Evolutionary conservation across 2,797 vertebrate species (phyloP).

Genomic region (Peromyscus eremicus): DNA sequence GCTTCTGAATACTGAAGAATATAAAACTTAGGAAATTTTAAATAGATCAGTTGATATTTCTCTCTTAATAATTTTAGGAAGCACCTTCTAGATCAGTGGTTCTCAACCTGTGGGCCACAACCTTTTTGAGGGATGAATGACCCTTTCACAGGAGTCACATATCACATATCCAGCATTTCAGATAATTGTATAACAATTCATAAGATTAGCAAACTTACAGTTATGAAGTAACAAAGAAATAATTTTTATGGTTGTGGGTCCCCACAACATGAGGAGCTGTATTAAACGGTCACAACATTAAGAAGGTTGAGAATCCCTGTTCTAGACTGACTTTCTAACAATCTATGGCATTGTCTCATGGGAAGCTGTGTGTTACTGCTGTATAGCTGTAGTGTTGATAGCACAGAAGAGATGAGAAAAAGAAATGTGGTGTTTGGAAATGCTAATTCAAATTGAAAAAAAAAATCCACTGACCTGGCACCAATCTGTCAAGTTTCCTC

Average conservation of each 20-base stretch:
- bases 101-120: background rate
- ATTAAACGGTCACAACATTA: background rate
- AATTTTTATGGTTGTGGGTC: background rate
- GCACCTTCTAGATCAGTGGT: background rate
- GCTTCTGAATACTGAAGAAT: conserved; percentile 7
- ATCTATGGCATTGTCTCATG: background rate
- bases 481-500: conserved; percentile 74
- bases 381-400: background rate
- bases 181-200: background rate
- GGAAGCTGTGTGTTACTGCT: background rate
- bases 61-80: background rate
- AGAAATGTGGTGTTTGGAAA: conserved; percentile 42
- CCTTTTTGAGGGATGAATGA: too few relatives aligned
- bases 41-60: background rate
- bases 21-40: background rate
- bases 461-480: conserved; percentile 66
- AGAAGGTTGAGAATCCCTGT: too few relatives aligned
- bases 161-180: background rate
- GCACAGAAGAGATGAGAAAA: background rate
- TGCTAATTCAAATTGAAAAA: conserved; percentile 63
- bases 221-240: background rate
- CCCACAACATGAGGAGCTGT: background rate
- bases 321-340: background rate
- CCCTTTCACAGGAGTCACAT: background rate
- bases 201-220: too few relatives aligned